Base-by-base conservation (phyloP, 2,113 vertebrate species). In the Guaruba guarouba region DNA sequence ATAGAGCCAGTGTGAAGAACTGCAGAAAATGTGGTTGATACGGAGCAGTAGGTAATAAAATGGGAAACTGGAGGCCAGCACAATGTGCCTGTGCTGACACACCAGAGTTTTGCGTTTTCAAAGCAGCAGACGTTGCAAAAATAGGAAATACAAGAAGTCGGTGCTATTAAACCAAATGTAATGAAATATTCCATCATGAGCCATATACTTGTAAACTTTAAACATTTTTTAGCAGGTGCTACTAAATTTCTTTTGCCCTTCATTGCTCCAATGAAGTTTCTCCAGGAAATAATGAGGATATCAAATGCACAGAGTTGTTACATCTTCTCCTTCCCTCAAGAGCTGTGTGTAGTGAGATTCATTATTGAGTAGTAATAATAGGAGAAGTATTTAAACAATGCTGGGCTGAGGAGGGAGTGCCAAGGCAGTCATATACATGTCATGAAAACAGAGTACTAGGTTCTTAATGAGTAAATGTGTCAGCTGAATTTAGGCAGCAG, bases 161-260 rank as follows among this genome's bases (percentile, higher is more conserved):
- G 88, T 10, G 1, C 79, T 91, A 67, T 55, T 90, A 84, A 90
- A 57, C 43, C 57, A 67, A 88, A 68, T 54, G 69, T 67, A 90
- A 84, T 33, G 29, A 96, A 92, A 78, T 78, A 71, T 15, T 52
- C 51, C 35, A 69, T 73, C 63, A 22, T 63, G 64, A 94, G 37
- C 92, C 85, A 90, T 70, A 88, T 75, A 82, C 74, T 76, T 83
- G 41, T 51, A 95, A 92, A 61, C 57, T 69, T 95, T 80, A 92
- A 78, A 28, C 43, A 11, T 25, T 79, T 85, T 84, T 92, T 44
- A 93, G 76, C 51, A 68, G 82, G 67, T 83, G 33, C 44, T 48
- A 61, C 68, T 77, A 16, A 20, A 64, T 86, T 88, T 88, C 35
- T 84, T 88, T 37, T 20, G 22, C 43, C 64, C 64, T 35, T 86